A percentile compares a stretch with the other conserved stretches of the same genome.
Evolutionary conservation across 2,113 vertebrate genomes (phyloP).

Genomic region (Scolopax mira): DNA sequence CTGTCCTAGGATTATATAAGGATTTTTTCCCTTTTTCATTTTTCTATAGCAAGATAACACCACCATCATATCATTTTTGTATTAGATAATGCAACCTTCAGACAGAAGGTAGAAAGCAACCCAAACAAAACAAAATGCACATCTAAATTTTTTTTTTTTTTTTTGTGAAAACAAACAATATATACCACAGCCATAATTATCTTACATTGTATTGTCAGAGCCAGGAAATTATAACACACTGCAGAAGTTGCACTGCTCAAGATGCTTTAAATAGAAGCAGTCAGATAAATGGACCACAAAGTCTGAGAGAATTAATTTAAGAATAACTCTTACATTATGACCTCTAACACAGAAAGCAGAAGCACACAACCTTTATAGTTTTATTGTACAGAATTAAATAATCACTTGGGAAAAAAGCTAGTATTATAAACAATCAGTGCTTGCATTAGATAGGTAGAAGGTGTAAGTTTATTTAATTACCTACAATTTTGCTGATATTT

Average conservation of each 20-base stretch:
- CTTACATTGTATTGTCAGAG: not conserved
- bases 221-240: not conserved
- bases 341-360: not conserved
- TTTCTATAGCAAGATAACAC: not conserved
- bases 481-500: not conserved
- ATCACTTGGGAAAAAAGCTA: not conserved
- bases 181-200: accelerated
- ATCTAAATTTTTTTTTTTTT: not conserved
- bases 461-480: not conserved
- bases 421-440: not conserved
- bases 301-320: not conserved
- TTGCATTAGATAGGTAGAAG: not conserved
- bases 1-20: not conserved
- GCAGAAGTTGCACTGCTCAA: not conserved
- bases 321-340: not conserved
- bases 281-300: not conserved
- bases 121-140: not conserved
- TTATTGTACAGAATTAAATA: not conserved
- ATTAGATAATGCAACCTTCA: not conserved
- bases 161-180: not conserved
- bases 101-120: not conserved
- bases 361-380: not conserved
- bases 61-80: not conserved
- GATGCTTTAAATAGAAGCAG: not conserved
- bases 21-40: not conserved